Evolutionary conservation across 2,888 invertebrate genomes (phyloP), one percentile per base, ranked within the genome.

Genomic region (Drosophila leonis): DNA sequence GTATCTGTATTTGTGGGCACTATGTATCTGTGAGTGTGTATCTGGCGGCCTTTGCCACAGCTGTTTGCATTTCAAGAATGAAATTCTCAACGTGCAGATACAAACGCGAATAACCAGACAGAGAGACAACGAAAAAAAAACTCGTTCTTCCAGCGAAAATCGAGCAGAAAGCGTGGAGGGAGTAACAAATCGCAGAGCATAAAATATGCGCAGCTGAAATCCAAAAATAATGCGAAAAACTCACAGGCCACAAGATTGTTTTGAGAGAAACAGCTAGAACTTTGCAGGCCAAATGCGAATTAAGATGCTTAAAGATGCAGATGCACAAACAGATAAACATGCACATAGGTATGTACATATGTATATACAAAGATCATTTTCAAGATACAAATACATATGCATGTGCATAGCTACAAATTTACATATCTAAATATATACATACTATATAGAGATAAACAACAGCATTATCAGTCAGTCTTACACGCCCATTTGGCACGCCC

Each of bases 41-140:
- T 65, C 18, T 66, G 65, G 18, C 60, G 60, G 69, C 65, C 68
- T 83, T 71, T 69, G 77, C 51, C 82, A 84, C 89, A 84, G 84
- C 87, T 84, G 84, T 89, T 84, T 87, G 84, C 84, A 76, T 89
- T 84, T 89, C 72, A 84, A 84, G 89, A 84, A 84, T 84, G 84
- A 89, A 84, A 72, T 83, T 87, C 87, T 80, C 75, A 65, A 67
- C 68, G 41, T 63, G 65, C 77, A 63, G 72, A 70, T n/a, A 37
- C 59, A 62, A 70, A 54, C 31, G 48, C 48, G 46, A 44, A 59
- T 35, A 57, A 27, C 41, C 39, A 42, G 51, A 39, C 52, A 44
- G 18, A 63, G 20, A 46, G 24, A 64, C 55, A 66, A 63, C 62
- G 48, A 15, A 15, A 24, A 41, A n/a, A 46, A 82, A 83, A 82